Evolutionary conservation across 2,113 vertebrate genomes (phyloP).

Genomic region (Melanerpes formicivorus): DNA sequence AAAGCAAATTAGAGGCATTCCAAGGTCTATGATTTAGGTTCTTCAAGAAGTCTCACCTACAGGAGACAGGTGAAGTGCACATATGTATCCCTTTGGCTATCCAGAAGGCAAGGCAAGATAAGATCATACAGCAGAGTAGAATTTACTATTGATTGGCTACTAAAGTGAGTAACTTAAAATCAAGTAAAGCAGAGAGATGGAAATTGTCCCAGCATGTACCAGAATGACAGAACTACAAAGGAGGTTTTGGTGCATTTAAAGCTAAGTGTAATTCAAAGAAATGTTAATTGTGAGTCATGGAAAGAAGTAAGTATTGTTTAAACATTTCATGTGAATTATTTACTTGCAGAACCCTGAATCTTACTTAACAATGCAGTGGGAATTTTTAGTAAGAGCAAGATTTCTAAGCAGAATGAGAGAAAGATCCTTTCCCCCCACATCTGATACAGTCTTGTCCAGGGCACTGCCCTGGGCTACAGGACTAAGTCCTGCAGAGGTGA

Average conservation of each 20-base stretch:
- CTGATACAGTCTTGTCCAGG: too few species aligned
- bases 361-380: neutral
- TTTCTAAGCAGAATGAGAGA: neutral
- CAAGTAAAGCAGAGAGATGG: neutral
- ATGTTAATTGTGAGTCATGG: neutral
- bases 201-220: neutral
- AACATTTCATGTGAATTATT: neutral
- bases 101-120: neutral
- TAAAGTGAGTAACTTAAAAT: neutral
- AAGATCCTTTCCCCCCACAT: neutral
- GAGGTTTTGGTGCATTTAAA: neutral
- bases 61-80: neutral
- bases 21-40: neutral
- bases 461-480: neutral
- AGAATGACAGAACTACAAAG: neutral
- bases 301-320: neutral
- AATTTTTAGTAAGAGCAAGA: neutral
- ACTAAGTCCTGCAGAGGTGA: neutral
- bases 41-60: neutral
- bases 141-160: neutral
- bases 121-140: neutral
- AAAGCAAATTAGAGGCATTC: neutral
- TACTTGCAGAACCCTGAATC: neutral
- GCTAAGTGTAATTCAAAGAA: neutral
- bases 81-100: neutral